Percentiles rank a stretch among this genome's conserved stretches.
phyloP scores from a whole-genome alignment of 2,113 vertebrate species.

The Campylorhamphus procurvoides region DNA sequence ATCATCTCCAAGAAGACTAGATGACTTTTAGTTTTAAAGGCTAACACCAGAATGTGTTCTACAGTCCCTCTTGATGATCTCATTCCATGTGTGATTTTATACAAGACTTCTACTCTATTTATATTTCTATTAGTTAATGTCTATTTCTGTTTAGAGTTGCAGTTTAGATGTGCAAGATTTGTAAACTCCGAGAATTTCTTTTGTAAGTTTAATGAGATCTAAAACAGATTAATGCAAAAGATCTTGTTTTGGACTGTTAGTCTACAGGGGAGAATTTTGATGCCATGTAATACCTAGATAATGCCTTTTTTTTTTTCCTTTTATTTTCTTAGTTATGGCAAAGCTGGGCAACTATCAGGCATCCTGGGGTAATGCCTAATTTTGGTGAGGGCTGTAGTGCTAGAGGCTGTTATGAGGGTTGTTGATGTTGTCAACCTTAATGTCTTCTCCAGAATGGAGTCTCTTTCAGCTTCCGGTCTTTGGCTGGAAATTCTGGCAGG shows the following conservation, averaged over 20 bases:
- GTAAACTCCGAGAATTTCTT: background rate
- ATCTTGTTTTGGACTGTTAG: background rate
- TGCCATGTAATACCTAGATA: background rate
- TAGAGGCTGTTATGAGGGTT: background rate
- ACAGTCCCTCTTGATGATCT: background rate
- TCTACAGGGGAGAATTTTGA: background rate
- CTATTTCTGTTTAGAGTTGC: background rate
- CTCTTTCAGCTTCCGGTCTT: background rate
- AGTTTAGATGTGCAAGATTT: background rate
- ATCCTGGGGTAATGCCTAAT: background rate
- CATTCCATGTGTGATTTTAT: background rate
- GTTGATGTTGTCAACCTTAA: background rate
- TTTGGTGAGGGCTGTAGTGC: background rate
- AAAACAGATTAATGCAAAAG: background rate
- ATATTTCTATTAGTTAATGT: background rate
- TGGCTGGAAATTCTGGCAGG: background rate
- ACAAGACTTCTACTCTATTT: background rate
- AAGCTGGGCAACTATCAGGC: background rate
- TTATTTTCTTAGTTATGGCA: background rate
- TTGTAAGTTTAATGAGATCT: background rate
- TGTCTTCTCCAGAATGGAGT: background rate
- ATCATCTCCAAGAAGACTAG: background rate
- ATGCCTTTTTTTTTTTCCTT: background rate
- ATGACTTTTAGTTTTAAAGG: background rate
- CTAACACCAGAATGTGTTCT: accelerated